Percentiles rank a stretch among this genome's conserved stretches.
phyloP scores from a whole-genome alignment of 92 coral and sea anemone species.

The Epizoanthus scotinus region DNA sequence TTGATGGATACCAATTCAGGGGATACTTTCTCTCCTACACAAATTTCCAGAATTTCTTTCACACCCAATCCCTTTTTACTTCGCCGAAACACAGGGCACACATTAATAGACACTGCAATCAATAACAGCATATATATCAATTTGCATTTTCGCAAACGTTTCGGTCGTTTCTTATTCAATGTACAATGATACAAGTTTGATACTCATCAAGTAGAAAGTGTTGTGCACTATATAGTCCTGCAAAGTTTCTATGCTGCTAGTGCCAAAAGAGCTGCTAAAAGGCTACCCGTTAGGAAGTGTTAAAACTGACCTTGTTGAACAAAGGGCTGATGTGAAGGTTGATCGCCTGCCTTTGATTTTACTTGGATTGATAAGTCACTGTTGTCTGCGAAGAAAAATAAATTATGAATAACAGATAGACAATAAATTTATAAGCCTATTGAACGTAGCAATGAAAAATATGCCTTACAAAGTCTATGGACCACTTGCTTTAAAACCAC shows the following conservation, averaged over 20 bases:
- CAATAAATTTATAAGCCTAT: neutral
- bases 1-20: slow-evolving; percentile 1
- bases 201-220: too few species aligned
- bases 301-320: slow-evolving; percentile 8
- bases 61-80: slow-evolving; percentile 27
- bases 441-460: neutral
- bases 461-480: neutral
- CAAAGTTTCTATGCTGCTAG: neutral
- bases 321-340: slow-evolving; percentile 7
- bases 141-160: neutral
- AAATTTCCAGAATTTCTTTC: slow-evolving; percentile 40
- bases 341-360: neutral
- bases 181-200: too few species aligned
- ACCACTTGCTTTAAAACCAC: neutral
- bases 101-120: slow-evolving; percentile 27
- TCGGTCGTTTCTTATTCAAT: neutral
- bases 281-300: neutral
- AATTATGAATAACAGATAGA: neutral
- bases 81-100: slow-evolving; percentile 47
- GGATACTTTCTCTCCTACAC: slow-evolving; percentile 28
- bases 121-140: neutral
- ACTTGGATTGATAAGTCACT: neutral
- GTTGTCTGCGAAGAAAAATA: slow-evolving; percentile 1
- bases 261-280: too few species aligned
- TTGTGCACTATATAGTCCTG: neutral